Evolutionary conservation across 2,113 vertebrate genomes (phyloP).

Genomic region (Ochotona curzoniae): DNA sequence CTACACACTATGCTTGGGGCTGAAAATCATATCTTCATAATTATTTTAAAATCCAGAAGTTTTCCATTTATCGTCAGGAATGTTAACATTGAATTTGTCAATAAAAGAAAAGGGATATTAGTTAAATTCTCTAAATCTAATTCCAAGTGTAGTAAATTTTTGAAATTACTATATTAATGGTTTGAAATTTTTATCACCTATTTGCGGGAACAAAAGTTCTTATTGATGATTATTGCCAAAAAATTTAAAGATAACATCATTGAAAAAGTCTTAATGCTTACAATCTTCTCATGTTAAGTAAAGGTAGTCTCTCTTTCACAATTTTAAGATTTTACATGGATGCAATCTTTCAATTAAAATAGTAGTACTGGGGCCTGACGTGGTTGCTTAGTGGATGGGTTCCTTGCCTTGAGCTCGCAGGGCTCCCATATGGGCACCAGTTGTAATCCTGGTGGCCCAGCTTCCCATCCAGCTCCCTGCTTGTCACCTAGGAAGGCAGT

Average conservation of each 20-base stretch:
- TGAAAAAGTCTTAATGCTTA: conserved; percentile 20
- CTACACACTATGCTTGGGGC: neutral
- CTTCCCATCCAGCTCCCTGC: too few relatives aligned
- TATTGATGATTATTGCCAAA: conserved; percentile 4
- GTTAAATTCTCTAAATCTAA: conserved; percentile 27
- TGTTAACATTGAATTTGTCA: conserved; percentile 14
- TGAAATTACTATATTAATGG: neutral
- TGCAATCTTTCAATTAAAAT: conserved; percentile 9
- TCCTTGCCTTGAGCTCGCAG: too few relatives aligned
- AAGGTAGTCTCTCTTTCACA: conserved; percentile 22
- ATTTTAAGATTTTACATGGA: conserved; percentile 37
- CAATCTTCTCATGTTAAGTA: too few relatives aligned
- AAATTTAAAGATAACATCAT: conserved; percentile 8
- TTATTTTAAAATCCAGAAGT: neutral
- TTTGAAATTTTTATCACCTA: conserved; percentile 27
- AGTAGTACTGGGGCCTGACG: neutral
- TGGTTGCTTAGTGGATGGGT: too few relatives aligned
- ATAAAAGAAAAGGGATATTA: neutral
- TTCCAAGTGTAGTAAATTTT: neutral
- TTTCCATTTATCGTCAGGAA: neutral
- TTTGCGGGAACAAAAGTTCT: conserved; percentile 47
- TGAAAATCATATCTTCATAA: neutral
- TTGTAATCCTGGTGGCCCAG: too few relatives aligned
- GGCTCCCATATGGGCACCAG: too few relatives aligned
- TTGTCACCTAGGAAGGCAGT: too few relatives aligned